phyloP scores from a whole-genome alignment of 2,113 vertebrate species.

The Natator depressus region DNA sequence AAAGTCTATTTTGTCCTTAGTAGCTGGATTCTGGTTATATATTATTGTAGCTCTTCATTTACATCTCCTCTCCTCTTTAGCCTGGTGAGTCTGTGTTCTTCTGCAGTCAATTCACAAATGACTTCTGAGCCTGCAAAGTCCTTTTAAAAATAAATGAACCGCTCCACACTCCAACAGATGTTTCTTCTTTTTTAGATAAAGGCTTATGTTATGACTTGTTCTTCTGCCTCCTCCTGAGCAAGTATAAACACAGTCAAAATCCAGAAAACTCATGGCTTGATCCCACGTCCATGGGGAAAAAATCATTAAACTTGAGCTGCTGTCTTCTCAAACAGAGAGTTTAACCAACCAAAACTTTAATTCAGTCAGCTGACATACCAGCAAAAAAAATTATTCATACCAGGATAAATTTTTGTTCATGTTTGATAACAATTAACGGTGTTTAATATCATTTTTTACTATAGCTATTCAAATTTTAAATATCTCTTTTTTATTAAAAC shows the following conservation, averaged over 20 bases:
- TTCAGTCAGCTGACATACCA: not conserved
- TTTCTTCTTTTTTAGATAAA: not conserved
- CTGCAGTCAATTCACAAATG: not conserved
- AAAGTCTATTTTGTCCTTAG: not conserved
- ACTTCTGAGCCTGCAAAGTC: not conserved
- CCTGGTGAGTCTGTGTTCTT: not conserved
- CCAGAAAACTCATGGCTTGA: not conserved
- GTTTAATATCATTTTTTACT: constrained; percentile 59
- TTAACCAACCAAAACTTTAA: not conserved
- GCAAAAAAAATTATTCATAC: not conserved
- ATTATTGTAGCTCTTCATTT: not conserved
- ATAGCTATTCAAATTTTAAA: constrained; percentile 48
- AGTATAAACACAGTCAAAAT: not conserved
- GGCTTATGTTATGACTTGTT: not conserved
- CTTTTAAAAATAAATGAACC: not conserved
- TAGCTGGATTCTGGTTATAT: not conserved
- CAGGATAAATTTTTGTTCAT: not conserved
- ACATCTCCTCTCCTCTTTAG: not conserved
- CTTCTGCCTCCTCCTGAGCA: not conserved
- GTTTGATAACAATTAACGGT: constrained; percentile 42
- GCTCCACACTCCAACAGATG: not conserved
- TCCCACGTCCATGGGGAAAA: not conserved
- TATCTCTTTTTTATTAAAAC: constrained; percentile 57
- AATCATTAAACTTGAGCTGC: not conserved
- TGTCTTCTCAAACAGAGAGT: not conserved